Evolutionary conservation across 2,797 vertebrate species (phyloP).

Genomic region (Merluccius polli): DNA sequence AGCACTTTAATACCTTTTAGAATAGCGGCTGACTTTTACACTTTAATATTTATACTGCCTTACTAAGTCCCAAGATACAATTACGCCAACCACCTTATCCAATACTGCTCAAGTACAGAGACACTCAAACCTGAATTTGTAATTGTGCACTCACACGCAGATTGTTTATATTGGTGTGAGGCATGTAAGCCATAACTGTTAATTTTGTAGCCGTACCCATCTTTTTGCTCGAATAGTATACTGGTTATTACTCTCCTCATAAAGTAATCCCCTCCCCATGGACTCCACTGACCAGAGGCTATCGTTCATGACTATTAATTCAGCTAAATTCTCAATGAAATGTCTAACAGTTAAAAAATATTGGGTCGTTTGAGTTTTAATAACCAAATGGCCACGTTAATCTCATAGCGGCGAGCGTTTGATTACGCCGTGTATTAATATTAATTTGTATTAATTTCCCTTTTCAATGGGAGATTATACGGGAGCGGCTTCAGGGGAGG

Average conservation of each 20-base stretch:
- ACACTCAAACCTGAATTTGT: too few relatives aligned
- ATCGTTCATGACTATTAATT: not conserved
- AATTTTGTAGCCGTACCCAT: not conserved
- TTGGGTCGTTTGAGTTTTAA: not conserved
- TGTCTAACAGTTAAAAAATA: not conserved
- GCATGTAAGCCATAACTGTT: not conserved
- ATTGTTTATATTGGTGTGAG: not conserved
- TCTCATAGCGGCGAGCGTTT: not conserved
- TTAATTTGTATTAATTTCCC: not conserved
- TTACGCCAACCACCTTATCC: not conserved
- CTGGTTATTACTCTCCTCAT: not conserved
- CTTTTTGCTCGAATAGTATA: not conserved
- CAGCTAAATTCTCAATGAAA: not conserved
- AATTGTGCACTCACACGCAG: not conserved
- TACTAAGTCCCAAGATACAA: not conserved
- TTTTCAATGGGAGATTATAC: not conserved
- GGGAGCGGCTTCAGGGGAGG: not conserved
- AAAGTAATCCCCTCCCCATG: not conserved
- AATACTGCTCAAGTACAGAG: not conserved
- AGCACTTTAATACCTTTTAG: not conserved
- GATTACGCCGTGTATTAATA: not conserved
- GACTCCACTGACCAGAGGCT: not conserved
- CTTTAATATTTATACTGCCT: not conserved
- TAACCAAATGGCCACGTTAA: not conserved
- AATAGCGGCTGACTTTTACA: not conserved